Conservation (phyloP, 2,113 vertebrate genomes). For the Solea senegalensis region DNA sequence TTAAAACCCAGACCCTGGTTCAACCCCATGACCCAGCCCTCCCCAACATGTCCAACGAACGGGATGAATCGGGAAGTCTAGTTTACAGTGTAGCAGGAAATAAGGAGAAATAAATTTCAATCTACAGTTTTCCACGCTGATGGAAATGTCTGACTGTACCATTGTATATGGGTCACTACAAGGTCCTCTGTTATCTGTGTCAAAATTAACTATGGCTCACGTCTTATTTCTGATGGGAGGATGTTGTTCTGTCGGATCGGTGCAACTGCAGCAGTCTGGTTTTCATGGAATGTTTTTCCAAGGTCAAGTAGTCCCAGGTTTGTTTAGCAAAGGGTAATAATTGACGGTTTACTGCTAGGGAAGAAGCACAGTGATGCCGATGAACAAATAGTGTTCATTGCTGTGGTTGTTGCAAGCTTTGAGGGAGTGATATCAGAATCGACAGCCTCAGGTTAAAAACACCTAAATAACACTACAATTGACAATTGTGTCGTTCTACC, state of each 20-base stretch:
- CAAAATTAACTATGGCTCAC: not conserved
- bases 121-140: conserved; percentile 13
- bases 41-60: conserved; percentile 68
- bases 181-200: not conserved
- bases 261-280: not conserved
- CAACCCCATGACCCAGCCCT: conserved; percentile 56
- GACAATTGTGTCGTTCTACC: not conserved
- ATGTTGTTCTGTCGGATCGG: not conserved
- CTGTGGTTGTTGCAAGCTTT: not conserved
- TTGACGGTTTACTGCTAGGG: not conserved
- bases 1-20: conserved; percentile 77
- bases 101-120: conserved; percentile 62
- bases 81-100: conserved; percentile 75
- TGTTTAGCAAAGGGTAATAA: conserved; percentile 19
- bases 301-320: conserved; percentile 18
- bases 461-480: not conserved
- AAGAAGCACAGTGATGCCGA: not conserved
- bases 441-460: not conserved
- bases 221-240: conserved; percentile 1
- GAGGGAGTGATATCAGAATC: not conserved
- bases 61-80: conserved; percentile 73
- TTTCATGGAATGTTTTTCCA: conserved; percentile 11
- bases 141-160: conserved; percentile 5
- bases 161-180: not conserved
- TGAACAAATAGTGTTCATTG: not conserved